phyloP scores from a whole-genome alignment of 2,113 vertebrate species.

The Eolophus roseicapilla region DNA sequence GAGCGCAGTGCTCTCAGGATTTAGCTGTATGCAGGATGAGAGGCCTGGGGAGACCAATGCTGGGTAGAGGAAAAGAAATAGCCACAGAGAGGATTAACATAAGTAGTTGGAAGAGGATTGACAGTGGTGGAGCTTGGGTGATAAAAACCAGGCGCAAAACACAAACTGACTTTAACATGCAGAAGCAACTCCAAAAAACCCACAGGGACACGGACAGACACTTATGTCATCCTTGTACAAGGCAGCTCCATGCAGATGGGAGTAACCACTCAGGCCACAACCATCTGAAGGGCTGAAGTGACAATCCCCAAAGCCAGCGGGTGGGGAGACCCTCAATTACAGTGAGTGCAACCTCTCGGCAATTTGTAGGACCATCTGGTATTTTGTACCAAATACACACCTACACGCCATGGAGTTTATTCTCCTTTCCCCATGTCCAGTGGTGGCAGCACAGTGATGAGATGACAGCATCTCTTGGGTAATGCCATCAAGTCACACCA shows the following conservation, averaged over 20 bases:
- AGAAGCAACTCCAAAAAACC: background rate
- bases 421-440: background rate
- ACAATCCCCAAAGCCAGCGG: background rate
- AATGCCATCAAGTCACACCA: background rate
- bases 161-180: background rate
- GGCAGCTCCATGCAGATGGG: background rate
- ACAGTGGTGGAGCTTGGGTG: background rate
- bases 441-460: rapidly evolving
- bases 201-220: background rate
- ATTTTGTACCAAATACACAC: background rate
- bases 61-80: background rate
- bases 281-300: background rate
- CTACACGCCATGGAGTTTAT: background rate
- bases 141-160: background rate
- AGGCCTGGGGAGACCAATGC: background rate
- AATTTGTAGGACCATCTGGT: background rate
- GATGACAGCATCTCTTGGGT: background rate
- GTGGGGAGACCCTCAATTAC: background rate
- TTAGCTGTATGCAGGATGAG: background rate
- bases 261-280: background rate
- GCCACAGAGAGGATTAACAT: background rate
- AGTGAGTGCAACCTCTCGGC: background rate
- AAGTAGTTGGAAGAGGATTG: background rate
- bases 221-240: background rate
- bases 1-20: background rate